Evolutionary conservation across 2,113 vertebrate genomes (phyloP).

Genomic region (Arothron firmamentum): DNA sequence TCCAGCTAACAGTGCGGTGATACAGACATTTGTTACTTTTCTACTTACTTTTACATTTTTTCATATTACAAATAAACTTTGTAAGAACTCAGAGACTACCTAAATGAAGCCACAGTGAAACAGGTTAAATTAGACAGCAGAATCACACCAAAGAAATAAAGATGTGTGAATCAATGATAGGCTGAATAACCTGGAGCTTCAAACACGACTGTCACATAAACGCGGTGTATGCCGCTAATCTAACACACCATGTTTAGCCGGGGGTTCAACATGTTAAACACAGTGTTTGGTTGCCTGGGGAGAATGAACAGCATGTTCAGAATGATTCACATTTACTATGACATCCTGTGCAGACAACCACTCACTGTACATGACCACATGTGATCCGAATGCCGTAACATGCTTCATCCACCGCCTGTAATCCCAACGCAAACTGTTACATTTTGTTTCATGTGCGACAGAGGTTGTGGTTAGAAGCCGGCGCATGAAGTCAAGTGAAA

Average conservation of each 20-base stretch:
- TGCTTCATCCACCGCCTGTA: conserved; percentile 11
- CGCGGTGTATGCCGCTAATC: conserved; percentile 8
- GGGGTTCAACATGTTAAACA: too few relatives aligned
- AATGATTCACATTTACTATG: conserved; percentile 21
- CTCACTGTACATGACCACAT: conserved; percentile 36
- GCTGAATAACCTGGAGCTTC: conserved; percentile 15
- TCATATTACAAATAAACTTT: not conserved
- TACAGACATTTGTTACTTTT: conserved; percentile 3
- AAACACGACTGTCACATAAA: conserved; percentile 12
- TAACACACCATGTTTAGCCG: not conserved
- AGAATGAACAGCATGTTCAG: conserved; percentile 7
- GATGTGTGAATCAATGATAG: conserved; percentile 2
- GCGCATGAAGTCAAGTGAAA: conserved; percentile 15
- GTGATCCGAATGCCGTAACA: conserved; percentile 44
- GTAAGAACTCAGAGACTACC: conserved; percentile 1
- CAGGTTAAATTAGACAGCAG: not conserved
- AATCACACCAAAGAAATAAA: conserved; percentile 3
- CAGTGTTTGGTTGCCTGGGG: not conserved
- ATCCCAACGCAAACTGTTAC: not conserved
- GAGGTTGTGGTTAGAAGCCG: conserved; percentile 16
- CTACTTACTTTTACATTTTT: not conserved
- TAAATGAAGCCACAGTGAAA: conserved; percentile 11
- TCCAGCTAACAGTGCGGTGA: not conserved
- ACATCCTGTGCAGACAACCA: conserved; percentile 36
- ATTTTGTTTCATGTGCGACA: not conserved